Conservation (phyloP, 2,113 vertebrate genomes). For the Nothobranchius furzeri region DNA sequence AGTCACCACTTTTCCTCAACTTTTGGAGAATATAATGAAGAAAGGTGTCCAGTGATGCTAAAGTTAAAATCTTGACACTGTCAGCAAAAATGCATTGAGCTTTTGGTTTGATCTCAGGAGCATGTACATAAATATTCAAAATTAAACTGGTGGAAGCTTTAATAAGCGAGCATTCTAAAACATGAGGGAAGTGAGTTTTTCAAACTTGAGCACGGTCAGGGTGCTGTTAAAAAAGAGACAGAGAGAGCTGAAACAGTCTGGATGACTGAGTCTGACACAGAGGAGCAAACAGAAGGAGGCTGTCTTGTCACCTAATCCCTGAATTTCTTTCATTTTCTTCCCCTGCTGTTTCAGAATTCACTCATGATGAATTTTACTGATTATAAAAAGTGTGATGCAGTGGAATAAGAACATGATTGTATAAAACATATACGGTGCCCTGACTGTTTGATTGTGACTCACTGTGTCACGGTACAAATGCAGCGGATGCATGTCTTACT, state of each 20-base stretch:
- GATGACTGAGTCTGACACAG: slow-evolving; percentile 17
- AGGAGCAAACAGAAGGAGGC: slow-evolving; percentile 5
- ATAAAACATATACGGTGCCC: too few relatives aligned
- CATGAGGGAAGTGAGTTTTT: slow-evolving; percentile 18
- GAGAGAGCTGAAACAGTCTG: slow-evolving; percentile 41
- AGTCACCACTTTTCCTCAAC: not conserved
- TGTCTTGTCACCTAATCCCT: slow-evolving; percentile 38
- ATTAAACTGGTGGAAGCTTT: not conserved
- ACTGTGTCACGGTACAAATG: not conserved
- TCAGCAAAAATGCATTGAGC: not conserved
- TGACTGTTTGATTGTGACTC: not conserved
- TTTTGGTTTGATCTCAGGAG: not conserved
- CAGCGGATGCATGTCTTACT: not conserved
- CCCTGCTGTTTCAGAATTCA: slow-evolving; percentile 3
- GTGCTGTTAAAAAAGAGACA: not conserved
- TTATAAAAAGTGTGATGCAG: not conserved
- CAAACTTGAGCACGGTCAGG: slow-evolving; percentile 22
- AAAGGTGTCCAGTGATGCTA: not conserved
- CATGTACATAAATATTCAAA: not conserved
- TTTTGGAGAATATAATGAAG: not conserved
- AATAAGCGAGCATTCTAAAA: slow-evolving; percentile 22
- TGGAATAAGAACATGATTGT: not conserved
- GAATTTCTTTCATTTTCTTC: slow-evolving; percentile 16
- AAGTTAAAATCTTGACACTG: not conserved
- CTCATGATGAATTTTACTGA: not conserved